These are phyloP conservation scores for Conops quadrifasciatus DNA, from an alignment of 2,888 invertebrate species.

Conservation along the genomic window DNA sequence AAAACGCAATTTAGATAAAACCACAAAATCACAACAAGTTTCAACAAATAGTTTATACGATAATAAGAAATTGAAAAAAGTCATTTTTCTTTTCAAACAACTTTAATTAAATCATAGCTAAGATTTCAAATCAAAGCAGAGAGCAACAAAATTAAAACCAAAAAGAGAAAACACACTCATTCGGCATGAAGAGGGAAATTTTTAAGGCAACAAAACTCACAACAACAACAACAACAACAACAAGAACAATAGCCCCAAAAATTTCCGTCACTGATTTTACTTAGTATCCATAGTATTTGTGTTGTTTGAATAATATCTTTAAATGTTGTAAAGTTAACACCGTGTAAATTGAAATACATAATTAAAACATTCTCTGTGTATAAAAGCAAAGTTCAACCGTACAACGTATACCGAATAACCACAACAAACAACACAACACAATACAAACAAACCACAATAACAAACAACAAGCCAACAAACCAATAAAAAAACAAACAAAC, in stretches of 20 bases:
- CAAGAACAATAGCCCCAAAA: slow-evolving; percentile 25
- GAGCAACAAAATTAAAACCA: slow-evolving; percentile 16
- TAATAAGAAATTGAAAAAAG: background rate
- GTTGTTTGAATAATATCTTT: slow-evolving; percentile 1
- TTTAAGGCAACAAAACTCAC: slow-evolving; percentile 21
- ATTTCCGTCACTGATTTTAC: slow-evolving; percentile 56
- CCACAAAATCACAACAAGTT: slow-evolving; percentile 15
- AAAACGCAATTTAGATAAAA: slow-evolving; percentile 4
- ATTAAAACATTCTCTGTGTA: slow-evolving; percentile 12
- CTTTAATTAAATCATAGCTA: slow-evolving; percentile 25
- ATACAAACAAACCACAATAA: background rate
- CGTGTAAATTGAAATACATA: slow-evolving; percentile 11
- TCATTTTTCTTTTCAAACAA: slow-evolving; percentile 9
- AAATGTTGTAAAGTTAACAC: slow-evolving; percentile 34
- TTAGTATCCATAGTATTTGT: slow-evolving; percentile 41
- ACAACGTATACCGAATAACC: background rate
- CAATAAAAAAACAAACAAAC: background rate
- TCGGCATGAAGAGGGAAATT: slow-evolving; percentile 36
- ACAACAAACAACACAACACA: background rate
- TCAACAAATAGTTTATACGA: slow-evolving; percentile 12
- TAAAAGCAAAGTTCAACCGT: background rate
- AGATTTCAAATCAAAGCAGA: slow-evolving; percentile 19
- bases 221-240: slow-evolving; percentile 35
- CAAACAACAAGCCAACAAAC: slow-evolving; percentile 10
- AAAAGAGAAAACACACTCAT: slow-evolving; percentile 29